These are phyloP conservation scores for Microplitis deprimator DNA, from an alignment of 2,888 invertebrate species.

Conservation along the genomic window DNA sequence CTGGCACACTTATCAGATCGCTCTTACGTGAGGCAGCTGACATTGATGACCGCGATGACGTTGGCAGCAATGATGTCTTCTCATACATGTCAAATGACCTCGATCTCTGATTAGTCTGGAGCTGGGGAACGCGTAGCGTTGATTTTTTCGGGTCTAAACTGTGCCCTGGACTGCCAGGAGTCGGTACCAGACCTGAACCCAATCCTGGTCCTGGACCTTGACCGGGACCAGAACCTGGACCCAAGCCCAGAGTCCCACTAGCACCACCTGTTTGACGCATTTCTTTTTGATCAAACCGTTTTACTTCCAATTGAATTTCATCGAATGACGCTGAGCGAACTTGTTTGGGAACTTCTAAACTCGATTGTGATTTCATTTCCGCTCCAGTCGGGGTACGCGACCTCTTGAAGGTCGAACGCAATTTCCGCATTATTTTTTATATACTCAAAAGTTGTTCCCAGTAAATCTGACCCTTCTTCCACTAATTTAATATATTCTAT, in stretches of 20 bases:
- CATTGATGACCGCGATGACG: slow-evolving; percentile 49
- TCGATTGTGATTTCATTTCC: slow-evolving; percentile 93
- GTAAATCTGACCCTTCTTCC: not conserved
- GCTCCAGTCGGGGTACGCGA: slow-evolving; percentile 90
- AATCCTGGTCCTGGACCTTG: not conserved
- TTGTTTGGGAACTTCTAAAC: slow-evolving; percentile 91
- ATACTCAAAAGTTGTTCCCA: not conserved
- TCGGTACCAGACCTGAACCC: not conserved
- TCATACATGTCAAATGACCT: slow-evolving; percentile 87
- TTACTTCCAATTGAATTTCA: slow-evolving; percentile 87
- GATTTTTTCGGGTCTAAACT: slow-evolving; percentile 29
- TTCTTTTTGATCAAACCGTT: slow-evolving; percentile 73
- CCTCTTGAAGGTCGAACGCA: slow-evolving; percentile 89
- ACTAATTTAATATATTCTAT: too few relatives aligned
- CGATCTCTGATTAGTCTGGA: slow-evolving; percentile 78
- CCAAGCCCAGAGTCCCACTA: not conserved
- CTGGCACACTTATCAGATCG: slow-evolving; percentile 75
- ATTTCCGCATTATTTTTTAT: slow-evolving; percentile 78
- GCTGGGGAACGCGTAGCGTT: slow-evolving; percentile 78
- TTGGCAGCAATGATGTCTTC: slow-evolving; percentile 68
- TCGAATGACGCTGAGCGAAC: slow-evolving; percentile 92
- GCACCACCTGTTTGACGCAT: slow-evolving; percentile 25
- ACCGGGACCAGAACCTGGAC: not conserved
- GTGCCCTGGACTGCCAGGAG: too few relatives aligned
- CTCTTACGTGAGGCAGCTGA: slow-evolving; percentile 68